Percentiles rank a stretch among this genome's conserved stretches.
These are phyloP conservation scores for Gallinago nigripennis DNA, from an alignment of 2,797 vertebrate species.

Conservation along the genomic window DNA sequence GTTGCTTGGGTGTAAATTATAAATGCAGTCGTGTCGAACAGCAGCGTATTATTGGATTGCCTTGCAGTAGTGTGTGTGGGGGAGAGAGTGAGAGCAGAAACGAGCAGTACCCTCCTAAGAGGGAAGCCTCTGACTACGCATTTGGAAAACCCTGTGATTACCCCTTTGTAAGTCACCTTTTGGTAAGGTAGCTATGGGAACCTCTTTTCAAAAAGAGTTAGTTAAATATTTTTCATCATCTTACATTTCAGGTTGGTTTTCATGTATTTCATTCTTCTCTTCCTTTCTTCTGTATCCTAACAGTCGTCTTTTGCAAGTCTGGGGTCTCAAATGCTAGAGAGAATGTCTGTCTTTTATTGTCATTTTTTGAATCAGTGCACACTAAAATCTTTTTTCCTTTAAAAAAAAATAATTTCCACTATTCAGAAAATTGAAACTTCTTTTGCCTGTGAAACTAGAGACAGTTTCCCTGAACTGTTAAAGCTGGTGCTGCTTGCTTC, in stretches of 20 bases:
- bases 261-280: not conserved
- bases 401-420: not conserved
- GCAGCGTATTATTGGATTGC: not conserved
- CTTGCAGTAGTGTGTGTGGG: not conserved
- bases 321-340: not conserved
- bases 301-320: not conserved
- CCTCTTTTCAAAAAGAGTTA: not conserved
- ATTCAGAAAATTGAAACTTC: not conserved
- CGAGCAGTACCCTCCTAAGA: not conserved
- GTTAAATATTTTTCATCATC: not conserved
- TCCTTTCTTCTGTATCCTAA: not conserved
- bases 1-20: not conserved
- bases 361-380: not conserved
- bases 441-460: not conserved
- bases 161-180: not conserved
- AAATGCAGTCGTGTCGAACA: not conserved
- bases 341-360: not conserved
- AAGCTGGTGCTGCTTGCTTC: not conserved
- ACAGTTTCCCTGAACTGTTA: not conserved
- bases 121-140: not conserved
- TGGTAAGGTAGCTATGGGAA: not conserved
- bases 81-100: not conserved
- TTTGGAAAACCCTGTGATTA: not conserved
- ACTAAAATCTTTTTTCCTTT: not conserved
- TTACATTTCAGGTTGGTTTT: not conserved